Evolutionary conservation across 1,140 invertebrate species (phyloP).

Genomic region (Trichogramma pretiosum): DNA sequence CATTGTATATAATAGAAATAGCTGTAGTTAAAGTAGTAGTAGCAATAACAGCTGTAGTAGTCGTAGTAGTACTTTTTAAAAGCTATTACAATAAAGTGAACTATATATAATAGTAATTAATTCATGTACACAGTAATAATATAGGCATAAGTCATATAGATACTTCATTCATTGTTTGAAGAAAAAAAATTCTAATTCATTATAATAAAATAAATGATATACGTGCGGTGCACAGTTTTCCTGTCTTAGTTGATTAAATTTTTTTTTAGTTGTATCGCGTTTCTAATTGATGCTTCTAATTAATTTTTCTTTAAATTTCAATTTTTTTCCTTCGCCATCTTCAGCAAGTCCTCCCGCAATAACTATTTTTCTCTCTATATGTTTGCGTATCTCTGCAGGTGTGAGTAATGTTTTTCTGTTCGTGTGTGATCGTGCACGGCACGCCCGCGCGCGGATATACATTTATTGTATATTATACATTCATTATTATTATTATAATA

Average conservation of each 20-base stretch:
- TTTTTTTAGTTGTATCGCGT: no score
- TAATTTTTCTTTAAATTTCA: no score
- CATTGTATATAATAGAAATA: constrained; percentile 16
- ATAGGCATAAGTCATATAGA: constrained; percentile 7
- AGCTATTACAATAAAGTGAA: constrained; percentile 16
- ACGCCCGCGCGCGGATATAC: constrained; percentile 9
- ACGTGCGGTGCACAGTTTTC: constrained; percentile 28
- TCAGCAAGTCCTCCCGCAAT: constrained; percentile 19
- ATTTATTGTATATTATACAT: no score
- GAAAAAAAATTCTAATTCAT: constrained; percentile 2
- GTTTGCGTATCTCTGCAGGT: no score
- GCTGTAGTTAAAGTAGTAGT: constrained; percentile 16
- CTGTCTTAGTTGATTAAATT: no score
- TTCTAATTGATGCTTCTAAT: no score
- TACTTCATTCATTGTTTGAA: no score
- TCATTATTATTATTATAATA: no score
- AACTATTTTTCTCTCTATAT: no score
- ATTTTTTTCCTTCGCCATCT: no score
- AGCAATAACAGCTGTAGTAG: constrained; percentile 16
- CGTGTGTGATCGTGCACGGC: constrained; percentile 9
- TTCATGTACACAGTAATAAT: constrained; percentile 17
- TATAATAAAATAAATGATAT: constrained; percentile 26
- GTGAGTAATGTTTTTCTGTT: neutral
- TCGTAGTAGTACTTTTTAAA: constrained; percentile 11
- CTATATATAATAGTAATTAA: constrained; percentile 21